Base-by-base conservation (phyloP, 1,140 invertebrate genomes). In the Pectinophora gossypiella region DNA sequence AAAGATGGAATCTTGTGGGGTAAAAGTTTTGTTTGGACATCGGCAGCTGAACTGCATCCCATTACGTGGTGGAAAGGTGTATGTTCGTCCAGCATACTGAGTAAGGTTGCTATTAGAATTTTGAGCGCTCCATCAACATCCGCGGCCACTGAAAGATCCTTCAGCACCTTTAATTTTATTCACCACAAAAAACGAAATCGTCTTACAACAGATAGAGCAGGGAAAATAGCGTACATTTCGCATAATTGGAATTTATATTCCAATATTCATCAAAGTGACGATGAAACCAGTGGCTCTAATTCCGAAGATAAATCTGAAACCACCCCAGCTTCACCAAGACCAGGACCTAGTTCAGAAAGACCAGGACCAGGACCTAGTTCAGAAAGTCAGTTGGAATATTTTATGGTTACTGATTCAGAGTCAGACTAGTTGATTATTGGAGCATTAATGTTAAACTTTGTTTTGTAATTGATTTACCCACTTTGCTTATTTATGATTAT, bases 211-310 rank as follows among this genome's bases (percentile, higher is more conserved):
- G 57, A 62, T 12, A 57, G 59, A 43, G 54, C 58, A 49, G 53
- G 51, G 45, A 64, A 64, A 56, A 21, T 68, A 42, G 36, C 56
- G 0, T 64, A 38, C 50, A 59, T 68, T 7, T 44, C 65, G 3
- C 59, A 64, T 40, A 64, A 64, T 27, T 64, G 59, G 59, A 68
- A 59, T 9, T 45, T 36, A n/a, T n/a, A n/a, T n/a, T n/a, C n/a
- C n/a, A n/a, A n/a, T n/a, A n/a, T n/a, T n/a, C n/a, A n/a, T n/a
- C n/a, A n/a, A n/a, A n/a, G n/a, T n/a, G n/a, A n/a, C n/a, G n/a
- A n/a, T n/a, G n/a, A n/a, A n/a, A n/a, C n/a, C n/a, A n/a, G n/a
- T n/a, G n/a, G n/a, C n/a, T n/a, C n/a, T n/a, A n/a, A n/a, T n/a
- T n/a, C n/a, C n/a, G n/a, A n/a, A n/a, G n/a, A n/a, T n/a, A n/a